Evolutionary conservation across 1,140 invertebrate genomes (phyloP), one percentile per base, ranked within the genome.

Genomic region (Xylocopa sonorina): DNA sequence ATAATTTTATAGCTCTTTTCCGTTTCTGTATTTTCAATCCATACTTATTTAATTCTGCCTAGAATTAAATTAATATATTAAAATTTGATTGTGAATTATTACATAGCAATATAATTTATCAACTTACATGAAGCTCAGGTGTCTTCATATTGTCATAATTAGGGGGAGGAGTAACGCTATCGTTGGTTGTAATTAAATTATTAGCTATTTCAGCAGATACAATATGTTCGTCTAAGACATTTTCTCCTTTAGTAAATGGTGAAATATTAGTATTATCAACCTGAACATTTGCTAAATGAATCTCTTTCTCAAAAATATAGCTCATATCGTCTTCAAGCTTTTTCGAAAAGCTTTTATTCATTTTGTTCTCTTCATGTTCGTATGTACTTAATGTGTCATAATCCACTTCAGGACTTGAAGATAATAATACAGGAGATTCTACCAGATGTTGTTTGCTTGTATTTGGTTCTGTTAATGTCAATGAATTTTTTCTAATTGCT

Each of bases 1-100:
- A 89, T 38, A 94, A 73, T 81, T 90, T 84, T 46, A 92, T 90
- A 21, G 93, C 93, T 80, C 91, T 92, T 6, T 86, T 80, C 27
- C 92, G 89, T 41, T 87, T 91, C 32, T 93, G 86, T 27, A 87
- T 81, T 60, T 93, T 93, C 10, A 94, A 75, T 67, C 94, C 94
- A 83, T 89, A 94, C 75, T 90, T 92, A 18, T 91, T 84, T 64
- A 94, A 87, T 82, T 93, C 91, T 86, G 82, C 86, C 93, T 94
- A 74, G 1, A 88, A 90, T 81, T 6, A 71, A 43, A 84, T 76
- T 34, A 67, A 79, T 78, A 60, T 83, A 80, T 74, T 67, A 24
- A 80, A 60, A 82, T 60, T 72, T 82, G 72, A 64, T 14, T 73
- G 57, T 27, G 77, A 64, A 27, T 62, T 32, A 43, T 41, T 34